These are phyloP conservation scores for Andricus grossulariae DNA, from an alignment of 1,140 invertebrate species.

Conservation along the genomic window DNA sequence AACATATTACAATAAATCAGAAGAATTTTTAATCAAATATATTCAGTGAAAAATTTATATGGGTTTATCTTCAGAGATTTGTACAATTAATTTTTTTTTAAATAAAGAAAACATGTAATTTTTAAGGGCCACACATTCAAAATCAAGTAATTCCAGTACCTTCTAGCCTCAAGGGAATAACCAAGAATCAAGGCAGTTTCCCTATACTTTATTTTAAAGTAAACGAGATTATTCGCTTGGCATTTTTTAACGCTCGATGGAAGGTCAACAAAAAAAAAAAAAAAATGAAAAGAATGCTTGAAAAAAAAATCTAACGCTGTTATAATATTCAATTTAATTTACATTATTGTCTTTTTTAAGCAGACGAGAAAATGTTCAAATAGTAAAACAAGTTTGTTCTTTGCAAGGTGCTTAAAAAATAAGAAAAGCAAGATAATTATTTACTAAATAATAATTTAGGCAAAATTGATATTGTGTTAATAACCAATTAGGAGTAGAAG, in stretches of 20 bases:
- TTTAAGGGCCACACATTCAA: no score
- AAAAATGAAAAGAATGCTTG: background rate
- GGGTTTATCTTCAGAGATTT: no score
- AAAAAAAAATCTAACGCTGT: no score
- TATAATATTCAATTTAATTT: no score
- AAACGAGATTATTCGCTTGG: constrained; percentile 12
- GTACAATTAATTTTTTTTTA: no score
- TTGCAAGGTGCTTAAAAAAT: background rate
- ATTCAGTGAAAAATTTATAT: no score
- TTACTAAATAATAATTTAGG: background rate
- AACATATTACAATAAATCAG: no score
- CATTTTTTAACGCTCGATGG: background rate
- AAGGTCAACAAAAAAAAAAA: background rate
- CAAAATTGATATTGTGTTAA: background rate
- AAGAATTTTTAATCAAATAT: no score
- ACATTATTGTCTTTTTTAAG: no score
- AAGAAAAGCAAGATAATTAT: background rate
- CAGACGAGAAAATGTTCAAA: background rate
- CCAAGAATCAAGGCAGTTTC: background rate
- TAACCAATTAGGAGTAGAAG: background rate
- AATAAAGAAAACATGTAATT: no score
- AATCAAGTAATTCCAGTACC: no score
- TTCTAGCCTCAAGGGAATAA: no score
- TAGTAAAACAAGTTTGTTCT: background rate
- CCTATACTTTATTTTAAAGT: background rate